These are phyloP conservation scores for Orthosia incerta DNA, from an alignment of 2,888 invertebrate species.

Conservation along the genomic window DNA sequence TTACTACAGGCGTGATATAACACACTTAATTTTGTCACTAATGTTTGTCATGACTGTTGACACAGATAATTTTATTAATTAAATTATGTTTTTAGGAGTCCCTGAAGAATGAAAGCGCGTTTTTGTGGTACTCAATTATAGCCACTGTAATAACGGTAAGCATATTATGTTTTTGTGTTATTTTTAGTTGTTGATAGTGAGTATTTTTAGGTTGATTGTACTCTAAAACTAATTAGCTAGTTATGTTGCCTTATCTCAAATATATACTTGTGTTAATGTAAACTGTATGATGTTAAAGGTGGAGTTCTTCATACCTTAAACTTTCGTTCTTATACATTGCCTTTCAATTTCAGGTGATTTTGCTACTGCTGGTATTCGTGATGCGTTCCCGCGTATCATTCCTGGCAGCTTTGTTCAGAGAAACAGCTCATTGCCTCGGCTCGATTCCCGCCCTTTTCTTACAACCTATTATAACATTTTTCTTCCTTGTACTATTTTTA, in stretches of 20 bases:
- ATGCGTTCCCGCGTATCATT: constrained; percentile 96
- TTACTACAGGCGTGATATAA: constrained; percentile 4
- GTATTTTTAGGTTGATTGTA: neutral
- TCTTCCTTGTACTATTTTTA: constrained; percentile 94
- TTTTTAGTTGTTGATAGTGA: constrained; percentile 17
- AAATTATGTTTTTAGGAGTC: constrained; percentile 93
- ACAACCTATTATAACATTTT: constrained; percentile 96
- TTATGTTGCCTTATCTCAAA: neutral
- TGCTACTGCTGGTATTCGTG: constrained; percentile 94
- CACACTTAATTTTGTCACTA: constrained; percentile 5
- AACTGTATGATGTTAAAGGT: neutral
- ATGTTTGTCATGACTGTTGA: constrained; percentile 18
- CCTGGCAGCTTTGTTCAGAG: constrained; percentile 96
- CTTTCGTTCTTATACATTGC: neutral
- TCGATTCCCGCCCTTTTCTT: constrained; percentile 96
- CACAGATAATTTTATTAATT: constrained; percentile 16
- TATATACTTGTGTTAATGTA: neutral
- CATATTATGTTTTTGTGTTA: constrained; percentile 50
- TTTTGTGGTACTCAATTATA: constrained; percentile 95
- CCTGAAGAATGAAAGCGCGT: constrained; percentile 96
- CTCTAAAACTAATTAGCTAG: neutral
- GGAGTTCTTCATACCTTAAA: neutral
- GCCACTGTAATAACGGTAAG: constrained; percentile 97
- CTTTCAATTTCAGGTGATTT: constrained; percentile 91
- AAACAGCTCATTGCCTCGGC: constrained; percentile 96